Conservation (phyloP, 2,797 vertebrate genomes). For the Hyperoplus lanceolatus region DNA sequence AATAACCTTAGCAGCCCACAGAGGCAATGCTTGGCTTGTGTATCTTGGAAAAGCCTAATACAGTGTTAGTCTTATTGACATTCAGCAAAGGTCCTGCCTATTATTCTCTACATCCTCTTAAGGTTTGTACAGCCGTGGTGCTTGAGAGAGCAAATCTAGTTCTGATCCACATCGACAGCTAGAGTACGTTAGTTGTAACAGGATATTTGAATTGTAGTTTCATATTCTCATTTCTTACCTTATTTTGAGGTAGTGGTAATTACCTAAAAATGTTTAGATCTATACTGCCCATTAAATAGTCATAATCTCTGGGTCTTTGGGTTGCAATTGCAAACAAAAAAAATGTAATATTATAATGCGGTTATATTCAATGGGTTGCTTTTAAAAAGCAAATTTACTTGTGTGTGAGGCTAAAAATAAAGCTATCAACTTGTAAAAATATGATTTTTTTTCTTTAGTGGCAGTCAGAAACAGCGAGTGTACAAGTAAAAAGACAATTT, state of each 20-base stretch:
- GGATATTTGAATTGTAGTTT: not conserved
- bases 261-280: not conserved
- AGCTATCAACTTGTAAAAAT: not conserved
- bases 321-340: not conserved
- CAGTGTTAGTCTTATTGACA: conserved; percentile 22
- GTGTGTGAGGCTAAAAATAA: not conserved
- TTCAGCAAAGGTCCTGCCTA: not conserved
- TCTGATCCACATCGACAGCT: not conserved
- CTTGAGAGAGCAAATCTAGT: conserved; percentile 1
- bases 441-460: too few species aligned
- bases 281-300: not conserved
- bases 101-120: not conserved
- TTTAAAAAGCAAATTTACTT: not conserved
- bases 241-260: not conserved
- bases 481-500: conserved; percentile 2
- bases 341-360: not conserved
- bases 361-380: not conserved
- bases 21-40: conserved; percentile 27
- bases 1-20: conserved; percentile 36
- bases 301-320: not conserved
- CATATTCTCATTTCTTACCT: not conserved
- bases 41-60: conserved; percentile 52
- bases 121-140: not conserved
- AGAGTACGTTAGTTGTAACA: not conserved
- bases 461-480: not conserved